Evolutionary conservation across 2,113 vertebrate genomes (phyloP).

Genomic region (Psilopogon haemacephalus): DNA sequence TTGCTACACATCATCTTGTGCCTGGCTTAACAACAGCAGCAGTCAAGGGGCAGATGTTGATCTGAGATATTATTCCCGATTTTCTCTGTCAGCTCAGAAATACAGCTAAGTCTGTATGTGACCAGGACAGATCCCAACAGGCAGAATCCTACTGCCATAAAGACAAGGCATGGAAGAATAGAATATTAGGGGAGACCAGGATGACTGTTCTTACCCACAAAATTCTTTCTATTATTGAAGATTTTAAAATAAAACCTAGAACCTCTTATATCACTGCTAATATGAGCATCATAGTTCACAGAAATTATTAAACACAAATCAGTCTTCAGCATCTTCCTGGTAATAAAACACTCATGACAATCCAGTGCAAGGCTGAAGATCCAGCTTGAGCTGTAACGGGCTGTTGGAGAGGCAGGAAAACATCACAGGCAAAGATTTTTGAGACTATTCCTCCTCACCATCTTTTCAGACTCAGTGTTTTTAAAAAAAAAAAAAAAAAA

Average conservation of each 20-base stretch:
- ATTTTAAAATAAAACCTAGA: background rate
- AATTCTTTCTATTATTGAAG: background rate
- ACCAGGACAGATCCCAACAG: background rate
- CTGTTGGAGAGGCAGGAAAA: background rate
- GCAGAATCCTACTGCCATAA: background rate
- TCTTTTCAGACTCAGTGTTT: background rate
- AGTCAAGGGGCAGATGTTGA: background rate
- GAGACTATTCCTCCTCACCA: background rate
- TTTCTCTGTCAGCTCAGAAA: background rate
- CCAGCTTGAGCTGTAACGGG: background rate
- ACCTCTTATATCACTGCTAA: background rate
- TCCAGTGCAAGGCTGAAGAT: background rate
- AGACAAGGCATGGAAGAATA: background rate
- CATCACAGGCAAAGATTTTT: background rate
- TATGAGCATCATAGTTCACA: background rate
- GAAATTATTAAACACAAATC: background rate
- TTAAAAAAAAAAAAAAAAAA: slow-evolving; percentile 13
- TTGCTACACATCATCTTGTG: background rate
- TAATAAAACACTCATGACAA: background rate
- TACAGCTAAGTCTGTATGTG: background rate
- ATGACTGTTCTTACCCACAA: background rate
- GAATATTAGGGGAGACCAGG: background rate
- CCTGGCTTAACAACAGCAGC: background rate
- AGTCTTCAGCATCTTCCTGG: background rate
- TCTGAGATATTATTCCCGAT: background rate